Evolutionary conservation across 2,113 vertebrate genomes (phyloP), one percentile per base, ranked within the genome.

Genomic region (Phrynocephalus versicolor): DNA sequence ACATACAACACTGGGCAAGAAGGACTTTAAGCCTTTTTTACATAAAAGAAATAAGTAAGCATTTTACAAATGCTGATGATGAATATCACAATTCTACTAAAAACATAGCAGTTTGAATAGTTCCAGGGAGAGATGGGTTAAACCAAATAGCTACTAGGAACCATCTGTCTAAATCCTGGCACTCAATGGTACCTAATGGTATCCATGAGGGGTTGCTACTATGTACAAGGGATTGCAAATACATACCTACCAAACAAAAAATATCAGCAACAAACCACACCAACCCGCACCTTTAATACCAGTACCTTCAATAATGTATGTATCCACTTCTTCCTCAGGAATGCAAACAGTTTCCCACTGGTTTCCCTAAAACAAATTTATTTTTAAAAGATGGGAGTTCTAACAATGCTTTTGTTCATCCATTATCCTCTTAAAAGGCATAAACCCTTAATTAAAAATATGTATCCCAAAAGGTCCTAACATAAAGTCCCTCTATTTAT

Each of bases 281-380:
- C 9, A 4, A 35, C 64, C 88, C 73, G 69, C 37, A 65, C 80
- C 16, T 65, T 25, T 27, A 51, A 75, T 45, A 10, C 41, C 23
- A 74, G 25, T 97, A 99, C 99, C 98, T 98, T 96, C 96, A 76
- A 99, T 90, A 84, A 83, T 96, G 93, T 97, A 99, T 85, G 94
- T 91, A 7, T 95, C 87, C 58, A 99, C 96, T 89, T 98, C 97
- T 85, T 97, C 96, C 88, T 98, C 97, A 89, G 92, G 94, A 65
- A 99, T 96, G 39, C 95, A 95, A 25, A 99, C 95, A 41, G 98
- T 98, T 94, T 98, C 98, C 98, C 98, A 99, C 27, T 97, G 97
- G n/a, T 92, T 95, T 74, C 96, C 97, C 98, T 99, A 86, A 74
- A 82, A 94, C 69, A 94, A 88, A 73, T 37, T 71, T 51, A 45